Evolutionary conservation across 2,113 vertebrate species (phyloP).

Genomic region (Empidonax alnorum): DNA sequence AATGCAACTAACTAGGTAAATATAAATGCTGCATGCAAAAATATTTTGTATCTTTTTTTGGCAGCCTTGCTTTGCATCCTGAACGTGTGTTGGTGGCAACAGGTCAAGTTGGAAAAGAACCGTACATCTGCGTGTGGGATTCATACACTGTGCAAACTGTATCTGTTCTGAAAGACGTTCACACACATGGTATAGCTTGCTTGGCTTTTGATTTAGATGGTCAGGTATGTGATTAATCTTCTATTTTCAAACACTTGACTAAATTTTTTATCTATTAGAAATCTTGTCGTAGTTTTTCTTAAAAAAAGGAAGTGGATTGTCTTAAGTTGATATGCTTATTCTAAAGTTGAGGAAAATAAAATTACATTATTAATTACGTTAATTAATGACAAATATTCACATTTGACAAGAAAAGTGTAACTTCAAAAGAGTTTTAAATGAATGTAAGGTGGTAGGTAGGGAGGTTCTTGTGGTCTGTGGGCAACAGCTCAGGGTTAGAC

Average conservation of each 20-base stretch:
- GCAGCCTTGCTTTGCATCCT: conserved; percentile 94
- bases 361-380: background rate
- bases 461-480: background rate
- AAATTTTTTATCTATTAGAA: background rate
- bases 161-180: conserved; percentile 93
- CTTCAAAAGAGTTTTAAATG: background rate
- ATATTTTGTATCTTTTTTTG: background rate
- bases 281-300: background rate
- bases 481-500: background rate
- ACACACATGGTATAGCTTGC: conserved; percentile 95
- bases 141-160: conserved; percentile 94
- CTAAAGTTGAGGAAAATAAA: background rate
- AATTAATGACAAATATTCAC: background rate
- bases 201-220: conserved; percentile 96
- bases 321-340: background rate
- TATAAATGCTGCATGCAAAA: background rate
- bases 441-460: background rate
- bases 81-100: conserved; percentile 96
- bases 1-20: background rate
- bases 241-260: background rate
- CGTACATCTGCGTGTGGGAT: conserved; percentile 97
- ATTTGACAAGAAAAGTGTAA: background rate
- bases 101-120: conserved; percentile 97
- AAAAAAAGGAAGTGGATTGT: background rate
- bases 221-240: conserved; percentile 83